These are phyloP conservation scores for Listronotus oregonensis DNA, from an alignment of 1,140 invertebrate genomes.

Conservation along the genomic window DNA sequence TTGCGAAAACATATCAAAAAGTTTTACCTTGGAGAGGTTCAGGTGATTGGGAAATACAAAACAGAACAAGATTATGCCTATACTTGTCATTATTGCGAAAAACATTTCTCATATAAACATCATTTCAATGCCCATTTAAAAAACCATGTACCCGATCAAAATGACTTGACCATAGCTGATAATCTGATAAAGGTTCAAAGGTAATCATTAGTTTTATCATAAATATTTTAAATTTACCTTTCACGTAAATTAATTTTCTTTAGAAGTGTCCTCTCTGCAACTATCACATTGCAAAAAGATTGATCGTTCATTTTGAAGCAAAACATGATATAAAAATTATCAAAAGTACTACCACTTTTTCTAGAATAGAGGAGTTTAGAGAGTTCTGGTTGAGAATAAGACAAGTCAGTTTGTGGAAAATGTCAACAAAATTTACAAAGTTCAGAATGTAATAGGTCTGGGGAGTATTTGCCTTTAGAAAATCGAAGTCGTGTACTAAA, in stretches of 20 bases:
- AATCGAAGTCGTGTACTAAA: constrained; percentile 4
- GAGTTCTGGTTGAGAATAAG: no score
- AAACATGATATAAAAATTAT: constrained; percentile 9
- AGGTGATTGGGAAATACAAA: neutral
- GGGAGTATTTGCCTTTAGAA: constrained; percentile 10
- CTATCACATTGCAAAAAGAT: neutral
- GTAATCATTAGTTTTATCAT: no score
- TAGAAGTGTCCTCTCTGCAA: constrained; percentile 4
- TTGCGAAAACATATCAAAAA: neutral
- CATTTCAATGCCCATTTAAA: constrained; percentile 12
- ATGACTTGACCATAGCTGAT: neutral
- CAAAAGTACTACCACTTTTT: constrained; percentile 5
- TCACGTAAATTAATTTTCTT: neutral
- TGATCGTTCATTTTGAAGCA: constrained; percentile 9
- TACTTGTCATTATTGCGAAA: constrained; percentile 2
- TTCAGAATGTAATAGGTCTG: constrained; percentile 12
- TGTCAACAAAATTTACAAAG: constrained; percentile 1
- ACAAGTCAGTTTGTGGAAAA: neutral
- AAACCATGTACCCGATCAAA: constrained; percentile 5
- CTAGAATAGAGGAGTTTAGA: neutral
- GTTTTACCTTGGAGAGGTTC: neutral
- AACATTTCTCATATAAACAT: constrained; percentile 6
- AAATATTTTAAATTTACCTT: constrained; percentile 4
- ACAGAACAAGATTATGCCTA: constrained; percentile 7
- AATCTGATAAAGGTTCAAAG: no score